phyloP scores from a whole-genome alignment of 64 coral and sea anemone genomes.

The Acropora yongei region DNA sequence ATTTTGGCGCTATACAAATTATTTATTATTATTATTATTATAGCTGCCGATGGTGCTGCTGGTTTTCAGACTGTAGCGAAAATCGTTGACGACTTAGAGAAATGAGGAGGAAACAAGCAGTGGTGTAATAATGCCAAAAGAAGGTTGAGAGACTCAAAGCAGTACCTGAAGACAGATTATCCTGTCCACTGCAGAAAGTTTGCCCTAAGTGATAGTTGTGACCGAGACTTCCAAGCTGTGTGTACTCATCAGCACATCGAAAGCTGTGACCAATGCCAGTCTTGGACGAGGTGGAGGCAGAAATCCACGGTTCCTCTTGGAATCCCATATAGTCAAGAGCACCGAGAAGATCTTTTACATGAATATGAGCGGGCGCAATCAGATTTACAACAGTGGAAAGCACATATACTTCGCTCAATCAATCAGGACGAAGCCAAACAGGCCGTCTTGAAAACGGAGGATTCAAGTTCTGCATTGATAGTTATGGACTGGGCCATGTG shows the following conservation, averaged over 20 bases:
- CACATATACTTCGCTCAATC: constrained; percentile 15
- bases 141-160: constrained; percentile 34
- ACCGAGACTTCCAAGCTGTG: constrained; percentile 1
- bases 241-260: constrained; percentile 30
- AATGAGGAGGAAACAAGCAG: constrained; percentile 2
- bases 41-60: constrained; percentile 41
- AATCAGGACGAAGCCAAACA: constrained; percentile 39
- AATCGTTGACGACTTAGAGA: constrained; percentile 42
- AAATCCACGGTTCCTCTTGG: constrained; percentile 16
- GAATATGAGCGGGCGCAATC: background rate
- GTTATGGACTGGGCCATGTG: constrained; percentile 25
- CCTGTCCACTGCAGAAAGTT: constrained; percentile 15
- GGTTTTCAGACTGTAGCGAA: constrained; percentile 20
- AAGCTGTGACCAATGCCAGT: constrained; percentile 22
- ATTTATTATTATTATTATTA: too few species aligned
- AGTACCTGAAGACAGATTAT: constrained; percentile 42
- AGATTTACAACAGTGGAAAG: constrained; percentile 27
- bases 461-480: constrained; percentile 14
- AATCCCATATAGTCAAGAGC: constrained; percentile 42
- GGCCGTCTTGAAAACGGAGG: background rate
- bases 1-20: too few species aligned
- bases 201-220: constrained; percentile 27
- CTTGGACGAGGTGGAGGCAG: constrained; percentile 26
- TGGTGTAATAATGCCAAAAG: constrained; percentile 33
- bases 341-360: constrained; percentile 13